A percentile compares a stretch with the other conserved stretches of the same genome.
Conservation (phyloP, 1,140 invertebrate species). For the Galleria mellonella region DNA sequence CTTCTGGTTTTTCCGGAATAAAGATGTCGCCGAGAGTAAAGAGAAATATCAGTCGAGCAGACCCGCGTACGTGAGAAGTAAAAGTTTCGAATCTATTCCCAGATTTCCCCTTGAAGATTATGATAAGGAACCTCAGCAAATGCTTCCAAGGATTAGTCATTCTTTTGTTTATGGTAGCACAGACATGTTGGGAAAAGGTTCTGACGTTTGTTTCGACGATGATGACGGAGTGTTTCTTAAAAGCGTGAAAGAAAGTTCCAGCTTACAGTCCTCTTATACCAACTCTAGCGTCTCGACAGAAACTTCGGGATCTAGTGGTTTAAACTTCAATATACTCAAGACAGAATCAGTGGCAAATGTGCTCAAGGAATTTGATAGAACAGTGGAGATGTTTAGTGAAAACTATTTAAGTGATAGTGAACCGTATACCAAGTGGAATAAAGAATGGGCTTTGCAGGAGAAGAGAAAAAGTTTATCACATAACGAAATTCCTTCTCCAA, state of each 20-base stretch:
- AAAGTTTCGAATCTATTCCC: constrained; percentile 64
- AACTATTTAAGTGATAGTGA: constrained; percentile 63
- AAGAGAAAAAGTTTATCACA: constrained; percentile 55
- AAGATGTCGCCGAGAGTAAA: constrained; percentile 38
- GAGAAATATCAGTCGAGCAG: constrained; percentile 15
- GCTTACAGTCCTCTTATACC: constrained; percentile 36
- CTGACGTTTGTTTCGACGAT: constrained; percentile 49
- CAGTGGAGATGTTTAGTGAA: constrained; percentile 60
- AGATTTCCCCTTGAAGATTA: constrained; percentile 40
- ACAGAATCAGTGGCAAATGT: constrained; percentile 49
- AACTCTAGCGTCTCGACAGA: constrained; percentile 41
- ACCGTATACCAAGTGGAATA: constrained; percentile 43
- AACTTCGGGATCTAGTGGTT: constrained; percentile 32
- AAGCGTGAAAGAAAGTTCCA: constrained; percentile 43
- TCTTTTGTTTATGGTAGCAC: constrained; percentile 49
- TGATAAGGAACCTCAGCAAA: constrained; percentile 16
- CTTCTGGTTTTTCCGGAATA: constrained; percentile 58
- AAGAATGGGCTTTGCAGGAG: constrained; percentile 22
- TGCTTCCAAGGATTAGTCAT: constrained; percentile 25
- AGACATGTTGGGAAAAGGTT: constrained; percentile 42
- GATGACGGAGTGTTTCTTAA: constrained; percentile 50
- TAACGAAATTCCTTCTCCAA: constrained; percentile 46
- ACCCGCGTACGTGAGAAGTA: constrained; percentile 55
- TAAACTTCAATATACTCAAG: constrained; percentile 45
- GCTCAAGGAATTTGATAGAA: constrained; percentile 53